Base-by-base conservation (phyloP, 2,888 invertebrate species). In the Deilephila porcellus region DNA sequence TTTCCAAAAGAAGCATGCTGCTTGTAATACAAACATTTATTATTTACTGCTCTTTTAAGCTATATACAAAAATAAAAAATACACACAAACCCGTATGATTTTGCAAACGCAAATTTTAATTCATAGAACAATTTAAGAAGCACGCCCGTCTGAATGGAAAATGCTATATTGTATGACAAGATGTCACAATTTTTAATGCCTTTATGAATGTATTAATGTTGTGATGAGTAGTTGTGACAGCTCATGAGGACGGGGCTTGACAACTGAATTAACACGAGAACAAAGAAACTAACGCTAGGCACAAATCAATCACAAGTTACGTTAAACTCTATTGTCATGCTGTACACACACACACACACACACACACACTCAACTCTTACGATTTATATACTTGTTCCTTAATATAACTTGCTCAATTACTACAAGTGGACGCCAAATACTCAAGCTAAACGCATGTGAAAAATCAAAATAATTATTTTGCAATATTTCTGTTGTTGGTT, bases 401-500 rank as follows among this genome's bases (percentile, higher is more conserved):
- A 37, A 37, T n/a, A 4, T 20, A 8, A 37, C 64, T 19, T n/a
- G n/a, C 20, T 37, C 20, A 45, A n/a, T 45, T 20, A 20, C 37
- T 11, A 64, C 34, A 32, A 5, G 45, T 20, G 11, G 11, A 64
- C 20, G 37, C 3, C 37, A n/a, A 37, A 63, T n/a, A 14, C 20
- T 11, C 7, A 37, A 20, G 37, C 45, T 11, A 64, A 37, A 64
- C 37, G 14, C 14, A 45, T n/a, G n/a, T 11, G 37, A 63, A 0
- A 34, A 63, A 19, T n/a, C 20, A 20, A 37, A 19, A 25, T 52
- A 67, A 67, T 67, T 45, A 14, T 52, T 45, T 63, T 56, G 53
- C 56, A 19, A 34, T 20, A 56, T 56, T 52, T 34, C 34, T 56
- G 62, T 53, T 53, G 56, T 77, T 78, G 71, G 76, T 81, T 75